Conservation (phyloP, 2,797 vertebrate species). For the Syngnathus rostellatus region DNA sequence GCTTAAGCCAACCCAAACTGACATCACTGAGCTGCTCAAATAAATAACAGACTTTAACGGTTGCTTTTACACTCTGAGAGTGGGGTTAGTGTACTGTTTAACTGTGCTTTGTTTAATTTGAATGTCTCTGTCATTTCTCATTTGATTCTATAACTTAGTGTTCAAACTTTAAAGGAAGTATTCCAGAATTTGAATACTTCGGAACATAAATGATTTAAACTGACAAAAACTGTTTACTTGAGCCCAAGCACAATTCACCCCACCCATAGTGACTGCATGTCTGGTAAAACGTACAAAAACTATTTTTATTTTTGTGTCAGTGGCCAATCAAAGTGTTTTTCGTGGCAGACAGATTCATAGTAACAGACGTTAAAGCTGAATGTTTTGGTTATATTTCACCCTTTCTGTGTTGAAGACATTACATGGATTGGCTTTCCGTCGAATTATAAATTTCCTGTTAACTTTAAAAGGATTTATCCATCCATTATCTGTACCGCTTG, state of each 20-base stretch:
- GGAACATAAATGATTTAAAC: neutral
- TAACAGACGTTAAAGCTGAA: no score
- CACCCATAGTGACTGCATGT: neutral
- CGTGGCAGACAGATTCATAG: neutral
- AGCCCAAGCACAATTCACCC: neutral
- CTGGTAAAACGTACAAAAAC: neutral
- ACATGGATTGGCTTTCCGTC: no score
- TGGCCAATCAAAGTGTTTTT: neutral
- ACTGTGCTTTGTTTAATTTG: neutral
- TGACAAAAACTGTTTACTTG: neutral
- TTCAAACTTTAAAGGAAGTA: neutral
- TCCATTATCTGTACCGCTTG: no score
- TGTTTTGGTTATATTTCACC: no score
- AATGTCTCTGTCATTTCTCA: neutral
- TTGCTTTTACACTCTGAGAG: neutral
- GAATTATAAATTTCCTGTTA: no score
- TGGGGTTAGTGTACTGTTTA: neutral
- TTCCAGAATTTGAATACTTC: neutral
- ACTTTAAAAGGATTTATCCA: no score
- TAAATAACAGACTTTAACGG: neutral
- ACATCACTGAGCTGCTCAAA: slow-evolving; percentile 7
- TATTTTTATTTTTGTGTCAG: neutral
- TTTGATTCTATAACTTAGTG: neutral
- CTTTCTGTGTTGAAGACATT: no score
- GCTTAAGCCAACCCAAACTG: slow-evolving; percentile 1